phyloP scores from a whole-genome alignment of 2,113 vertebrate species.

The Propithecus coquereli region DNA sequence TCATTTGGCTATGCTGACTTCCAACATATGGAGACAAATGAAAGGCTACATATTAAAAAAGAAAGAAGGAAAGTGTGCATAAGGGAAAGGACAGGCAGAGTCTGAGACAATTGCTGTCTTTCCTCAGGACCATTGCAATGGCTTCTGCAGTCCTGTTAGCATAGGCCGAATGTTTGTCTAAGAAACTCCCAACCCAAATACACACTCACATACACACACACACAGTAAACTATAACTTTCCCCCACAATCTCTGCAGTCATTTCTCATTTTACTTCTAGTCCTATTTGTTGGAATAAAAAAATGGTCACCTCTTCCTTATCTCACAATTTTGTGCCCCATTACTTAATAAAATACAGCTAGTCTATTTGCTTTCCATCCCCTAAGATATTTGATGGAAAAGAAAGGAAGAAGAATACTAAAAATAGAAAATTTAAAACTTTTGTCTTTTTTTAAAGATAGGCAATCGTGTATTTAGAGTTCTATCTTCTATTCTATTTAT shows the following conservation, averaged over 20 bases:
- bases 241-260: not conserved
- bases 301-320: not conserved
- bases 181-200: not conserved
- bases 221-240: not conserved
- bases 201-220: not conserved
- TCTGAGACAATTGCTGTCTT: not conserved
- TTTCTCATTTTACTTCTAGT: not conserved
- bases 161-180: not conserved
- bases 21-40: slow-evolving; percentile 22
- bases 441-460: slow-evolving; percentile 40
- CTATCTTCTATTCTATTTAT: slow-evolving; percentile 47
- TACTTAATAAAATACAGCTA: not conserved
- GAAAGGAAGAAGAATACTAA: not conserved
- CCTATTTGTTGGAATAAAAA: not conserved
- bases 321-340: not conserved
- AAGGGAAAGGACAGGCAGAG: not conserved
- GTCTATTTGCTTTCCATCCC: not conserved
- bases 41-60: not conserved
- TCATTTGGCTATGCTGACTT: slow-evolving; percentile 11
- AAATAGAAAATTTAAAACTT: slow-evolving; percentile 10
- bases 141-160: not conserved
- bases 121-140: not conserved
- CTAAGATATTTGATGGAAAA: not conserved
- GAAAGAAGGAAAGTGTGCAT: not conserved
- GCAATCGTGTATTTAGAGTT: slow-evolving; percentile 24